Evolutionary conservation across 2,888 invertebrate species (phyloP), one percentile per base, ranked within the genome.

Genomic region (Drosophila emarginata): DNA sequence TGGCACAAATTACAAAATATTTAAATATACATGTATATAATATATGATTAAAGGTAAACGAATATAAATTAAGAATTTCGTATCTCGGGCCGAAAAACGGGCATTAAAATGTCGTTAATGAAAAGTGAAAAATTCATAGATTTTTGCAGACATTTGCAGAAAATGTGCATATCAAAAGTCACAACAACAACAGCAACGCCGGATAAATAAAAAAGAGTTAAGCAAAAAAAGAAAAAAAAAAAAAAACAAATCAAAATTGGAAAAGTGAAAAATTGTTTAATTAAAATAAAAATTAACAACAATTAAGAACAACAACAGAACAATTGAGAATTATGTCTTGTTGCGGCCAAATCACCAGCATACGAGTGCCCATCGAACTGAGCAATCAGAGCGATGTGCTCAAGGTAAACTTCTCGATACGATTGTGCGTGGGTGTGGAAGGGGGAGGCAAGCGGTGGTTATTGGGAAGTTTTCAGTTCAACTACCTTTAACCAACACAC

Each of bases 281-380:
- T 15, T 45, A 5, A 26, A 45, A 15, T 61, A 50, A 54, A 61
- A 64, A 58, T 40, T 56, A 66, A 59, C 18, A 91, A 72, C 80
- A 57, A 9, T 40, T 40, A 18, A 21, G 12, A 71, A 58, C 23
- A 54, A 58, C 39, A 39, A n/a, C n/a, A 26, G 18, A 18, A 18
- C 9, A 15, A 23, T n/a, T 32, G 50, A 15, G 37, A 59, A 63
- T 2, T 36, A 94, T 94, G 94, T 92, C 94, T 84, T 94, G 94
- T 91, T 95, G 95, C 91, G 95, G 95, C 91, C 95, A 95, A 91
- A 94, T 94, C 72, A 93, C 94, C 82, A 95, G 95, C 67, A 94
- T 97, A 80, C 94, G 95, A 87, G 93, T 95, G 76, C 97, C 97
- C 74, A 95, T 97, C 90, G 95, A 95, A 91, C 92, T 96, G 79